Evolutionary conservation across 2,888 invertebrate genomes (phyloP).

Genomic region (Graphium colonna): DNA sequence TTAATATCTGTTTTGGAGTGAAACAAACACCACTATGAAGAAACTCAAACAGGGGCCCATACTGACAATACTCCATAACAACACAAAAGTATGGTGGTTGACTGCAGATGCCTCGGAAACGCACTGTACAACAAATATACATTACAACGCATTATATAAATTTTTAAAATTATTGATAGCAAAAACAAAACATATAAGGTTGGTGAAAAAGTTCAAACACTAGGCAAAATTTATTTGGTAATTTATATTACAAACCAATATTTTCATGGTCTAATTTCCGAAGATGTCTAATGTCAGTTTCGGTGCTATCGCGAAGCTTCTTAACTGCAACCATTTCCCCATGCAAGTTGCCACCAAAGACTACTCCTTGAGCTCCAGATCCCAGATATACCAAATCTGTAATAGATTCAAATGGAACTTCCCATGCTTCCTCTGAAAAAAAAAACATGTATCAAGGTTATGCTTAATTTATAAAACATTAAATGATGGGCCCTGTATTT

Average conservation of each 20-base stretch:
- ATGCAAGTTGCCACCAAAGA: constrained; percentile 91
- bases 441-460: not conserved
- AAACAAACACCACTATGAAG: constrained; percentile 91
- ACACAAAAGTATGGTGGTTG: constrained; percentile 95
- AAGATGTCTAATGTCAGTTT: constrained; percentile 95
- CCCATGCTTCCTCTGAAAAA: constrained; percentile 89
- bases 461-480: too few species aligned
- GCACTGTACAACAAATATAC: constrained; percentile 40
- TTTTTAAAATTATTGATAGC: too few species aligned
- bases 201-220: too few species aligned
- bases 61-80: constrained; percentile 98
- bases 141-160: too few species aligned
- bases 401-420: constrained; percentile 95
- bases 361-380: constrained; percentile 97
- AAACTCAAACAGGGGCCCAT: constrained; percentile 95
- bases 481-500: too few species aligned
- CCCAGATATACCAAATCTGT: constrained; percentile 94
- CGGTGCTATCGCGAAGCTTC: constrained; percentile 94
- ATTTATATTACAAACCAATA: constrained; percentile 74
- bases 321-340: constrained; percentile 96
- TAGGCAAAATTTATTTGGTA: not conserved
- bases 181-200: too few species aligned
- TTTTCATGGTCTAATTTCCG: constrained; percentile 97
- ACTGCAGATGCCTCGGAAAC: constrained; percentile 95
- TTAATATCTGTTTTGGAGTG: constrained; percentile 90